Evolutionary conservation across 2,797 vertebrate genomes (phyloP).

Genomic region (Urocyon cinereoargenteus): DNA sequence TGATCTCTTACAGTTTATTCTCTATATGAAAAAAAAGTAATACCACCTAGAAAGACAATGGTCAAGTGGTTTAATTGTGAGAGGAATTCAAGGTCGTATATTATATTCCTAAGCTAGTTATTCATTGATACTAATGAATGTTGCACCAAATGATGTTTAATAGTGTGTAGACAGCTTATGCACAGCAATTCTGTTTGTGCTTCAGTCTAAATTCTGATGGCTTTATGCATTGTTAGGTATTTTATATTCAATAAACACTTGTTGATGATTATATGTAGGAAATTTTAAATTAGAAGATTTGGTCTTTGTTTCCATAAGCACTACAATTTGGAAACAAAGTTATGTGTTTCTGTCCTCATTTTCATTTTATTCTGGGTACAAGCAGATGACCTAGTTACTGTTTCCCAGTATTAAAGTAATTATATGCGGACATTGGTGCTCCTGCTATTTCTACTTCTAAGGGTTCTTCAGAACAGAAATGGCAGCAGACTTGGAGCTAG

Average conservation of each 20-base stretch:
- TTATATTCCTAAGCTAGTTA: constrained; percentile 9
- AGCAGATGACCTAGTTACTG: constrained; percentile 82
- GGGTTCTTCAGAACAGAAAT: background rate
- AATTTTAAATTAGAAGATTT: constrained; percentile 8
- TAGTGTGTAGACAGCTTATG: background rate
- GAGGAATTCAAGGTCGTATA: background rate
- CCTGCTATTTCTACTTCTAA: background rate
- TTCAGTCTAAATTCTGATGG: background rate
- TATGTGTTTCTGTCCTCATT: constrained; percentile 84
- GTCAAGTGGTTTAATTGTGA: background rate
- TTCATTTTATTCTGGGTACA: constrained; percentile 84
- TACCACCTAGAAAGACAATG: background rate
- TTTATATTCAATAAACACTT: constrained; percentile 7
- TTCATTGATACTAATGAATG: background rate
- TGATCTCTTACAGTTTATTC: background rate
- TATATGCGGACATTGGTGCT: background rate
- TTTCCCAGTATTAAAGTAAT: constrained; percentile 79
- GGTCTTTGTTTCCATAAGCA: constrained; percentile 67
- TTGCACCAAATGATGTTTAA: background rate
- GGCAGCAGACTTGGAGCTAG: background rate
- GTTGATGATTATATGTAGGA: background rate
- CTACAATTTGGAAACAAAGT: constrained; percentile 83
- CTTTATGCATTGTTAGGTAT: background rate
- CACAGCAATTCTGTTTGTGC: background rate
- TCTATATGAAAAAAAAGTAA: constrained; percentile 2